phyloP scores from a whole-genome alignment of 2,888 invertebrate species.

The Trileptium ribeirensis region DNA sequence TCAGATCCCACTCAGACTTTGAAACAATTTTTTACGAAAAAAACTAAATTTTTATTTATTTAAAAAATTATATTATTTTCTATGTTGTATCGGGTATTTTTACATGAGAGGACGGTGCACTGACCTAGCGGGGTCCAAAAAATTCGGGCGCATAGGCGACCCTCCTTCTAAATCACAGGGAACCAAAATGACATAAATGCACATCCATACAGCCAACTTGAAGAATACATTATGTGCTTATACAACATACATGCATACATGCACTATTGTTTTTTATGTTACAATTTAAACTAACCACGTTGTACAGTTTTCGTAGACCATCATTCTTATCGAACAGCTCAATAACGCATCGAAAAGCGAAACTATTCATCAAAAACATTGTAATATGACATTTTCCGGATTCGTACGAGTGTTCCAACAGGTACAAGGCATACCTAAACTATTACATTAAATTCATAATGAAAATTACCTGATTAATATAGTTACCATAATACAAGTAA shows the following conservation, averaged over 20 bases:
- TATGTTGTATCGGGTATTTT: no score
- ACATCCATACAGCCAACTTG: no score
- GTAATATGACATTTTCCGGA: conserved; percentile 95
- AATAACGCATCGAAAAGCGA: conserved; percentile 82
- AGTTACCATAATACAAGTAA: conserved; percentile 20
- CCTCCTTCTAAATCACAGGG: neutral
- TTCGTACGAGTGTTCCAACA: conserved; percentile 90
- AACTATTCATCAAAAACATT: conserved; percentile 92
- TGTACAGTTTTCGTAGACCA: conserved; percentile 83
- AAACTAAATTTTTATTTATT: no score
- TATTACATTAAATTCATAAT: no score
- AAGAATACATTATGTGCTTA: neutral
- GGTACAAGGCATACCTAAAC: conserved; percentile 82
- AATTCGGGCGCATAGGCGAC: no score
- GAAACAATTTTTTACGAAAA: no score
- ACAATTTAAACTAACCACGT: conserved; percentile 72
- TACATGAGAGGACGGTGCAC: no score
- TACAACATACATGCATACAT: neutral
- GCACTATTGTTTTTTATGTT: neutral
- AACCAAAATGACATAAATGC: neutral
- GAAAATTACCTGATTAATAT: neutral
- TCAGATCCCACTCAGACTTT: no score
- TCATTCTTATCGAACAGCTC: conserved; percentile 91
- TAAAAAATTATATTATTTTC: no score
- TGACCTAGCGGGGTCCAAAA: no score